Evolutionary conservation across 1,140 invertebrate genomes (phyloP), one percentile per base, ranked within the genome.

Genomic region (Diachasma alloeum): DNA sequence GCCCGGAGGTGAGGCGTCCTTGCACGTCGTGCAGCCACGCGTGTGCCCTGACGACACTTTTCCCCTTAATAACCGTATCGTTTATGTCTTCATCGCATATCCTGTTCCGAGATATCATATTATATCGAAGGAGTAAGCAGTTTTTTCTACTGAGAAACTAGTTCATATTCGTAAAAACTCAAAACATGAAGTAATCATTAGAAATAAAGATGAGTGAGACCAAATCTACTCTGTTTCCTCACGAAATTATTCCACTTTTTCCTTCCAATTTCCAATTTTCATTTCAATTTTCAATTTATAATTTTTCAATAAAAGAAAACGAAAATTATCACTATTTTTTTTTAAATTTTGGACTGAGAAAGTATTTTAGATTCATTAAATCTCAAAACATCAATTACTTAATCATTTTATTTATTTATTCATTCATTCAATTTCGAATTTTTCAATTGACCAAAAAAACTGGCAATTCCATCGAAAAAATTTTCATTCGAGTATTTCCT

Each of bases 51-150:
- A 63, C 36, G 69, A 42, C 31, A 59, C 19, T 31, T 39, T 36
- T 75, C n/a, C 68, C 31, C 26, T 53, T 8, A 36, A 26, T 53
- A 53, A 22, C 11, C n/a, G 17, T 75, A 70, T 70, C 74, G 56
- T 44, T 67, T 42, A 53, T 26, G 3, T 59, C 6, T 36, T 46
- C 67, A 75, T 75, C 74, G 42, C 66, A 69, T 75, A 75, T 75
- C 48, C 74, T 70, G 67, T 75, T 75, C 67, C 36, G 31, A 70
- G 67, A 70, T 68, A 75, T 75, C 74, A 68, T 75, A 44, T 75
- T 75, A 70, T 75, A 68, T 68, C 46, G 31, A 70, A n/a, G 48
- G 24, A 42, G 74, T 75, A 70, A 75, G 67, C 67, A 70, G 53
- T 70, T 70, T 75, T 75, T 75, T 36, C 26, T 75, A 24, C 8